Percentiles rank a stretch among this genome's conserved stretches.
Conservation (phyloP, 2,113 vertebrate species). For the Catagonus wagneri region DNA sequence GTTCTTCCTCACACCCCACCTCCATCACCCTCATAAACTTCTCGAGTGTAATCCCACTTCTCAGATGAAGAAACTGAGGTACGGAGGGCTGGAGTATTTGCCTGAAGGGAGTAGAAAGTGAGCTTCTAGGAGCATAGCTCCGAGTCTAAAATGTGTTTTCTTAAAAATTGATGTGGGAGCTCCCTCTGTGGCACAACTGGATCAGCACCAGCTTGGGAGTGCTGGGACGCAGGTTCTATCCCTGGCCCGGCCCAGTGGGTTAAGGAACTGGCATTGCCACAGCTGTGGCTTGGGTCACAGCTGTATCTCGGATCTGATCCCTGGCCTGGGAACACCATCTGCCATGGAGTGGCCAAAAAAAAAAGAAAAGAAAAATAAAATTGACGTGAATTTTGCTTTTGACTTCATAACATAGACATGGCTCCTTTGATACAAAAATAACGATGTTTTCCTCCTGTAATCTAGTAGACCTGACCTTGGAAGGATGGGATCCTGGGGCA, state of each 20-base stretch:
- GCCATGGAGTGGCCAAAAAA: no score
- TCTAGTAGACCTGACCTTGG: neutral
- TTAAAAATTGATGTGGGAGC: neutral
- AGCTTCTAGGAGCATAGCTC: neutral
- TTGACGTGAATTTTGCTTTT: neutral
- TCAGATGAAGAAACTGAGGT: neutral
- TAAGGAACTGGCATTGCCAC: no score
- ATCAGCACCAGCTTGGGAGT: no score
- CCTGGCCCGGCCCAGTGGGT: no score
- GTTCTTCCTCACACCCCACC: neutral
- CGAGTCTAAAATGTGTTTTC: neutral
- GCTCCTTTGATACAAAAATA: neutral
- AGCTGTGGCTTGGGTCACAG: no score
- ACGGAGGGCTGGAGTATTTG: neutral
- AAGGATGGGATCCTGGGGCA: no score
- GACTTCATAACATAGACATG: neutral
- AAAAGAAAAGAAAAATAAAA: no score
- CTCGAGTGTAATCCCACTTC: neutral
- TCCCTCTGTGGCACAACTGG: no score
- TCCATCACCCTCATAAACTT: neutral
- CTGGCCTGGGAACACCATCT: no score
- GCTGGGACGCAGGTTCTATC: no score
- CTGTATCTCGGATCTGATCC: no score
- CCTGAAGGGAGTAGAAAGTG: neutral
- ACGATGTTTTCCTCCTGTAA: neutral